Evolutionary conservation across 2,888 invertebrate genomes (phyloP).

Genomic region (Drosophila melanocephala): DNA sequence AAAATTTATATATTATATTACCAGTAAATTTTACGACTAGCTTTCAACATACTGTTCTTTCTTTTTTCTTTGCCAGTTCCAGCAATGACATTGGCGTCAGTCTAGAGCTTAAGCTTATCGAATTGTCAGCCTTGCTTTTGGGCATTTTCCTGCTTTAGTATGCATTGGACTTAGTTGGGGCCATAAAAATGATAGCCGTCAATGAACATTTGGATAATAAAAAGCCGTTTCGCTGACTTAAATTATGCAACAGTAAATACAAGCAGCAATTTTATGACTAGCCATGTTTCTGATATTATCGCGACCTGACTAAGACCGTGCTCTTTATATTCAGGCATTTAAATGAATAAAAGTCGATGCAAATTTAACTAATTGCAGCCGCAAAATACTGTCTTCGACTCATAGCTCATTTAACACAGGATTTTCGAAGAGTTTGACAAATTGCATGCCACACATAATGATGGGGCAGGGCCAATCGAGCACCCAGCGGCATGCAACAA

Average conservation of each 20-base stretch:
- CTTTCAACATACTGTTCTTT: slow-evolving; percentile 14
- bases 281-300: slow-evolving; percentile 4
- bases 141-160: slow-evolving; percentile 17
- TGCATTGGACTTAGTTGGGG: slow-evolving; percentile 31
- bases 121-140: slow-evolving; percentile 22
- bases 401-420: slow-evolving; percentile 35
- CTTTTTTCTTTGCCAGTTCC: slow-evolving; percentile 1
- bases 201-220: slow-evolving; percentile 47
- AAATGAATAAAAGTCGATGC: background rate
- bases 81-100: slow-evolving; percentile 12
- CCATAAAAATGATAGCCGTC: slow-evolving; percentile 46
- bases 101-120: slow-evolving; percentile 32
- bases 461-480: slow-evolving; percentile 30
- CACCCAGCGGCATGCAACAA: slow-evolving; percentile 24
- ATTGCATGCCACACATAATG: slow-evolving; percentile 44
- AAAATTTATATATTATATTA: slow-evolving; percentile 35
- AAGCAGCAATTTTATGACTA: slow-evolving; percentile 22
- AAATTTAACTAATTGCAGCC: slow-evolving; percentile 34
- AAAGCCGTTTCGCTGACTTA: slow-evolving; percentile 28
- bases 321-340: slow-evolving; percentile 8
- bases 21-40: slow-evolving; percentile 40
- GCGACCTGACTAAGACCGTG: slow-evolving; percentile 2
- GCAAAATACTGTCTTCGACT: slow-evolving; percentile 12
- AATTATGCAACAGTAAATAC: slow-evolving; percentile 36
- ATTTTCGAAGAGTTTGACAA: slow-evolving; percentile 45